Evolutionary conservation across 92 coral and sea anemone genomes (phyloP), one percentile per base, ranked within the genome.

Genomic region (Zoanthus sociatus): DNA sequence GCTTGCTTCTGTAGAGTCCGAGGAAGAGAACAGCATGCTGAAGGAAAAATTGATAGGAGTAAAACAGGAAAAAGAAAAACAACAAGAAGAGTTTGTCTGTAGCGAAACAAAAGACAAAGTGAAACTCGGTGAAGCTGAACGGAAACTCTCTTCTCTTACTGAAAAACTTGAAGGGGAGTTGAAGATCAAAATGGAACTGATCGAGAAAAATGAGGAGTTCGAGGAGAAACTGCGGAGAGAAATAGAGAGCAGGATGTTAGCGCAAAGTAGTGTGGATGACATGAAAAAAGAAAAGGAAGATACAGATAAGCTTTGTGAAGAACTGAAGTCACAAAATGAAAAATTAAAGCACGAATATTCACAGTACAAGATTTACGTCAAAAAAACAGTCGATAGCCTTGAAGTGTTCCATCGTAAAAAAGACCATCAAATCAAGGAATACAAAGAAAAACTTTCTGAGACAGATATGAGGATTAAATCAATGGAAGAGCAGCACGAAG

Each of bases 31-130:
- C 54, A 85, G 72, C 63, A 60, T 89, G 79, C 64, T 93, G 78
- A 91, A 88, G 79, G 94, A 94, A 47, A 88, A 89, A 78, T 47
- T 94, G 51, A 55, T 87, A 6, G 89, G 85, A 37, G 73, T 94
- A 47, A 82, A 79, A 82, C 51, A 33, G 10, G 95, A 94, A 70
- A 86, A 91, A 30, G 92, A 89, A 30, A 54, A 93, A 20, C 95
- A 93, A 61, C 87, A 89, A 31, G 98, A 91, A 56, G 92, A 78
- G 0, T 89, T 79, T 9, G 78, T 94, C 45, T 78, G 86, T 44
- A 87, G 84, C 67, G 93, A 94, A 69, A 86, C 91, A 1, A 88
- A 91, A 15, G 94, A 91, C 30, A 93, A 94, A 82, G 78, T 91
- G 7, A 79, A 91, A 84, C 76, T 91, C 6, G 87, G 90, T 50